Base-by-base conservation (phyloP, 1,140 invertebrate genomes). In the Drosophila kikkawai region DNA sequence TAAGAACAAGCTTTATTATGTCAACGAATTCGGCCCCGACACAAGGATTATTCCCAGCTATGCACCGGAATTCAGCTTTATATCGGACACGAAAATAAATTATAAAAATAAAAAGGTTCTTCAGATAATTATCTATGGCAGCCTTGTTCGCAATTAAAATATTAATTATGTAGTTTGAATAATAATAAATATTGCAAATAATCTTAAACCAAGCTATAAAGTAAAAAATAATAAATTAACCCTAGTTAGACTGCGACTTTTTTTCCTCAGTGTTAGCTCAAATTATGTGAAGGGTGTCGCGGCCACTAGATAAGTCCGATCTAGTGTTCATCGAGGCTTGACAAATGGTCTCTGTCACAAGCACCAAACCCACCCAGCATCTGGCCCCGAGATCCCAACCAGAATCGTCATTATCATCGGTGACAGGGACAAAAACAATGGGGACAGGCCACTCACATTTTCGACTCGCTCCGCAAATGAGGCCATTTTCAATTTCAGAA, bases 401-500 rank as follows among this genome's bases (percentile, higher is more conserved):
- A 57, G n/a, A 75, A 69, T 68, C 64, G 77, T 60, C 63, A 57
- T 50, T 60, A 55, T 67, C 45, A 83, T 73, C 76, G 53, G 67
- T 39, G 64, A 68, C 63, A 36, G 51, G 59, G 19, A 42, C 48
- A 51, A 71, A 86, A 86, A 82, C 67, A 85, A 80, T 85, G 77
- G 19, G 53, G 39, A 57, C 36, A 32, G 60, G 42, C 42, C 42
- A 67, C 32, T 75, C 41, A 50, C 36, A 75, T 69, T 61, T 75
- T 56, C 47, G 50, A 61, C 76, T 70, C 65, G 80, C 78, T 58
- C 64, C 66, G 51, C 65, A 79, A 86, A 85, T 85, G 74, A 64
- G 82, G 39, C 44, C 70, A 64, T 75, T 86, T 86, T 86, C 79
- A 87, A 86, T 82, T 86, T 79, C 63, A 56, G 56, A 82, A 88